These are phyloP conservation scores for Spheniscus mendiculus DNA, from an alignment of 2,113 vertebrate genomes.

Conservation along the genomic window DNA sequence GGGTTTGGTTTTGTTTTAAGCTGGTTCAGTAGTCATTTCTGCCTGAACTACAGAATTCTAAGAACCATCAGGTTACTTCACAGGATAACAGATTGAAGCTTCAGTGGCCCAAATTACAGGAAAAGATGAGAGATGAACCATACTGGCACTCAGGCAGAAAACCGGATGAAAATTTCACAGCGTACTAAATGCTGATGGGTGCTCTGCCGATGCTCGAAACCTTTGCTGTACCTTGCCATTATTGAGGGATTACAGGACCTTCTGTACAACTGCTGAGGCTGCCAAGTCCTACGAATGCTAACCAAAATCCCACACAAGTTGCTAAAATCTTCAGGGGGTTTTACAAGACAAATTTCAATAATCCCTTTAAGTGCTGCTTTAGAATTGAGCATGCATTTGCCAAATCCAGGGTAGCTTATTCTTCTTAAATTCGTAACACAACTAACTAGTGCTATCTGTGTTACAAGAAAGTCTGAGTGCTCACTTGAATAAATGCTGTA, in stretches of 20 bases:
- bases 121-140: neutral
- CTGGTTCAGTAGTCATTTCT: neutral
- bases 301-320: conserved; percentile 66
- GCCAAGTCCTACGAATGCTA: neutral
- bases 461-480: neutral
- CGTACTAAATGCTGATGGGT: neutral
- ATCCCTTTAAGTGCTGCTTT: conserved; percentile 67
- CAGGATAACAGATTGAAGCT: neutral
- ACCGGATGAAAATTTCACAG: neutral
- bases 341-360: conserved; percentile 70
- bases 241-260: conserved; percentile 29
- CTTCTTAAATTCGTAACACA: conserved; percentile 53
- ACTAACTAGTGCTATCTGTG: neutral
- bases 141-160: neutral
- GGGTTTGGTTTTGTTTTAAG: neutral
- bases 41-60: neutral
- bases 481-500: neutral
- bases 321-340: conserved; percentile 57
- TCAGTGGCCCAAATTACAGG: neutral
- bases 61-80: neutral
- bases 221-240: conserved; percentile 6
- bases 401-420: conserved; percentile 64
- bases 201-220: fast-evolving
- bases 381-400: conserved; percentile 21
- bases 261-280: conserved; percentile 6